Conservation (phyloP, 2,797 vertebrate genomes). For the Simalia tracyae region DNA sequence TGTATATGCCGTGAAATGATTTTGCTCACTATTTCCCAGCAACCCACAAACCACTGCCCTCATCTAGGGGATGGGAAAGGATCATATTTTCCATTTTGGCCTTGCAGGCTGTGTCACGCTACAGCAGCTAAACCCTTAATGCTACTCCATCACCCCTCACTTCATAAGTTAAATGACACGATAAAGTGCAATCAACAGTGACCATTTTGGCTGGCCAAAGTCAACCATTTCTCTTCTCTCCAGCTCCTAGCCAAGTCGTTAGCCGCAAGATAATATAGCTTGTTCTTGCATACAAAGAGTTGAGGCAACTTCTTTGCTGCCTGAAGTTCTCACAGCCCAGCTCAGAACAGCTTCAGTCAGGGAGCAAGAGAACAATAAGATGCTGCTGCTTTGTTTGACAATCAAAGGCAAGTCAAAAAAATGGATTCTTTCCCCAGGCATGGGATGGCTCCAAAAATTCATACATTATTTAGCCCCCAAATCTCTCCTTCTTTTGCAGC, state of each 20-base stretch:
- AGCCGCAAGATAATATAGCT: slow-evolving; percentile 10
- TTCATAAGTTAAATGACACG: slow-evolving; percentile 28
- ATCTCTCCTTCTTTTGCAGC: background rate
- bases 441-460: background rate
- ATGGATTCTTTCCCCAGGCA: background rate
- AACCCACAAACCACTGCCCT: background rate
- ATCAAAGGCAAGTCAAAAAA: background rate
- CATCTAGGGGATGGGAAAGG: slow-evolving; percentile 38
- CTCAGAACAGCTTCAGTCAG: background rate
- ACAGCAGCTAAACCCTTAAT: slow-evolving; percentile 64
- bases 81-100: slow-evolving; percentile 61
- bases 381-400: background rate
- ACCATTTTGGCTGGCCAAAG: slow-evolving; percentile 20
- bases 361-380: background rate
- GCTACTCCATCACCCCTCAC: slow-evolving; percentile 62
- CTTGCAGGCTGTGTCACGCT: slow-evolving; percentile 59
- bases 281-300: background rate
- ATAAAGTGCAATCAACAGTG: slow-evolving; percentile 9
- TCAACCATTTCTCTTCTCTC: background rate
- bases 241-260: slow-evolving; percentile 20
- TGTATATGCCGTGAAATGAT: slow-evolving; percentile 27
- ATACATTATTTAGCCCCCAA: background rate
- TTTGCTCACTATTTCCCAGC: slow-evolving; percentile 48
- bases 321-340: background rate
- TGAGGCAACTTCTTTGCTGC: background rate